These are phyloP conservation scores for Mormyrus iriodes DNA, from an alignment of 2,113 vertebrate genomes.

Conservation along the genomic window DNA sequence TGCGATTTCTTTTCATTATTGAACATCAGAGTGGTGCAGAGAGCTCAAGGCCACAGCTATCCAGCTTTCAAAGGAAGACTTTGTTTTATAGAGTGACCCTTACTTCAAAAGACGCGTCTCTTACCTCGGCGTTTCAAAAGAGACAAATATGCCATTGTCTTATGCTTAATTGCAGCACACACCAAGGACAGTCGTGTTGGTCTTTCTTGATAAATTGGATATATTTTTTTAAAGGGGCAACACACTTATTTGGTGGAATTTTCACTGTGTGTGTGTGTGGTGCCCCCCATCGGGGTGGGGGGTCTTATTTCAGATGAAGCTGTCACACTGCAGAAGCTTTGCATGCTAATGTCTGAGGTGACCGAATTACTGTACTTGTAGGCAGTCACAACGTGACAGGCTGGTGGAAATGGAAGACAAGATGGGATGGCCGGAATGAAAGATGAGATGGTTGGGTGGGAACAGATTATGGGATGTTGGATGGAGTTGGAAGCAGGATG, in stretches of 20 bases:
- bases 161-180: neutral
- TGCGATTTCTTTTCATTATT: slow-evolving; percentile 44
- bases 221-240: slow-evolving; percentile 1
- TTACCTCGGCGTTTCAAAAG: neutral
- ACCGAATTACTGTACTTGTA: neutral
- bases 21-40: slow-evolving; percentile 34
- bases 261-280: neutral
- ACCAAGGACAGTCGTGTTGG: slow-evolving; percentile 29
- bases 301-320: neutral
- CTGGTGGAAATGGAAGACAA: neutral
- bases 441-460: neutral
- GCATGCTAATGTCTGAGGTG: neutral
- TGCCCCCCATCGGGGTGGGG: neutral
- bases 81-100: slow-evolving; percentile 16
- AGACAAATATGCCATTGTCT: neutral
- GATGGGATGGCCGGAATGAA: neutral
- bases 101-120: neutral
- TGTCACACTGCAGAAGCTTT: neutral
- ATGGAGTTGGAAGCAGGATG: neutral
- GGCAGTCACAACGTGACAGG: neutral
- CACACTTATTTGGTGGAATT: neutral
- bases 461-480: neutral
- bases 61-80: neutral
- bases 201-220: neutral
- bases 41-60: neutral